These are phyloP conservation scores for Gortyna flavago DNA, from an alignment of 2,888 invertebrate species.

Conservation along the genomic window DNA sequence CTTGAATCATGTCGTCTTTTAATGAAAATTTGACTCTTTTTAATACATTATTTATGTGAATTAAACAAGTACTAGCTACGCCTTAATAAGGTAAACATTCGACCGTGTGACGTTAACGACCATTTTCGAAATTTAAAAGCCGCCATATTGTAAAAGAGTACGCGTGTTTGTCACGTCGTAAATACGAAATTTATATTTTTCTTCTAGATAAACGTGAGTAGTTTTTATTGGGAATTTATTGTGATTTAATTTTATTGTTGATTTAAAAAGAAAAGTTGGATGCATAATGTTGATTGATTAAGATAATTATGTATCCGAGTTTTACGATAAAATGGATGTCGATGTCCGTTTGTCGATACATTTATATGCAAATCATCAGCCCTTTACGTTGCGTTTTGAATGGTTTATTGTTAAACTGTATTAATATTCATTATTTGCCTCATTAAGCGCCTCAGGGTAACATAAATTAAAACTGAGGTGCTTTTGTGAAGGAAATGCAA, in stretches of 20 bases:
- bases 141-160: slow-evolving; percentile 76
- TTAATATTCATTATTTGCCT: slow-evolving; percentile 71
- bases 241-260: slow-evolving; percentile 68
- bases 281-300: slow-evolving; percentile 56
- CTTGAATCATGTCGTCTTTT: slow-evolving; percentile 83
- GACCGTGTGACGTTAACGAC: slow-evolving; percentile 77
- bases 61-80: slow-evolving; percentile 82
- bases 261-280: slow-evolving; percentile 62
- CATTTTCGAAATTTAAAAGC: slow-evolving; percentile 81
- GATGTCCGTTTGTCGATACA: slow-evolving; percentile 62
- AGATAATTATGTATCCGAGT: slow-evolving; percentile 53
- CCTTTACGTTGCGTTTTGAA: slow-evolving; percentile 68
- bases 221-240: slow-evolving; percentile 69
- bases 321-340: slow-evolving; percentile 64
- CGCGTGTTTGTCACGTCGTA: slow-evolving; percentile 83
- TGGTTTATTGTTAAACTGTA: slow-evolving; percentile 69
- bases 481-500: slow-evolving; percentile 52
- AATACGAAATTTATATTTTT: slow-evolving; percentile 79
- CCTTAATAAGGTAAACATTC: slow-evolving; percentile 83
- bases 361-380: slow-evolving; percentile 71
- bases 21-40: slow-evolving; percentile 87
- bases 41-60: slow-evolving; percentile 85
- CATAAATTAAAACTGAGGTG: slow-evolving; percentile 58
- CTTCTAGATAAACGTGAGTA: slow-evolving; percentile 51
- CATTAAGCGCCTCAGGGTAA: slow-evolving; percentile 56